These are phyloP conservation scores for Pterocles orientalis DNA, from an alignment of 2,113 vertebrate species.

Conservation along the genomic window DNA sequence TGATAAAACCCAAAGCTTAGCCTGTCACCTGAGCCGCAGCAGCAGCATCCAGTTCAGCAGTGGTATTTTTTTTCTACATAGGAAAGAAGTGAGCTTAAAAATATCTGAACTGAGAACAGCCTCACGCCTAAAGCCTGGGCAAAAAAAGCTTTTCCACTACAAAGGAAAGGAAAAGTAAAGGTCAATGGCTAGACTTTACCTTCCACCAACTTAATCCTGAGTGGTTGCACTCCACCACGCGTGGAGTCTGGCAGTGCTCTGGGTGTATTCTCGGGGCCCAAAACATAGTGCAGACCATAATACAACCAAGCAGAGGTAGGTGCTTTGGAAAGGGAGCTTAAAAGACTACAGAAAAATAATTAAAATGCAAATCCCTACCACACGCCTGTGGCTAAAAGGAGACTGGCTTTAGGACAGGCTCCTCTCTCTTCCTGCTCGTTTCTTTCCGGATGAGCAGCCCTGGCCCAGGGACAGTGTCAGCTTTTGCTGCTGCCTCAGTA, in stretches of 20 bases:
- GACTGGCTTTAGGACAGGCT: slow-evolving; percentile 16
- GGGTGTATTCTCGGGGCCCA: neutral
- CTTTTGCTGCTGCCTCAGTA: slow-evolving; percentile 46
- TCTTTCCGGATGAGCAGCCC: slow-evolving; percentile 54
- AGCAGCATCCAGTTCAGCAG: neutral
- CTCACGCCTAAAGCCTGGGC: neutral
- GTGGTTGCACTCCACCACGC: neutral
- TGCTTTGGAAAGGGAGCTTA: slow-evolving; percentile 45
- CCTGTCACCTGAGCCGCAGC: neutral
- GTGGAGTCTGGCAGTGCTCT: neutral
- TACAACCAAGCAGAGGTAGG: slow-evolving; percentile 6
- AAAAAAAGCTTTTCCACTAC: neutral
- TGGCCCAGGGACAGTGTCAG: slow-evolving; percentile 24
- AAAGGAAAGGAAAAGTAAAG: slow-evolving; percentile 42
- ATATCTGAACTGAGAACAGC: neutral
- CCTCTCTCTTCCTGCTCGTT: slow-evolving; percentile 37
- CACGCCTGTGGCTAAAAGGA: slow-evolving; percentile 48
- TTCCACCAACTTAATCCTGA: slow-evolving; percentile 28
- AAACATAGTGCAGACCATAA: neutral
- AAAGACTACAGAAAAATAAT: slow-evolving; percentile 46
- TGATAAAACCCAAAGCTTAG: neutral
- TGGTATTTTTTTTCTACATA: neutral
- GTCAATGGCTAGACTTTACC: slow-evolving; percentile 48
- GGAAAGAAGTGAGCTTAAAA: neutral
- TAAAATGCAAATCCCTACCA: slow-evolving; percentile 49